phyloP scores from a whole-genome alignment of 1,140 invertebrate genomes.

The Vollenhovia emeryi region DNA sequence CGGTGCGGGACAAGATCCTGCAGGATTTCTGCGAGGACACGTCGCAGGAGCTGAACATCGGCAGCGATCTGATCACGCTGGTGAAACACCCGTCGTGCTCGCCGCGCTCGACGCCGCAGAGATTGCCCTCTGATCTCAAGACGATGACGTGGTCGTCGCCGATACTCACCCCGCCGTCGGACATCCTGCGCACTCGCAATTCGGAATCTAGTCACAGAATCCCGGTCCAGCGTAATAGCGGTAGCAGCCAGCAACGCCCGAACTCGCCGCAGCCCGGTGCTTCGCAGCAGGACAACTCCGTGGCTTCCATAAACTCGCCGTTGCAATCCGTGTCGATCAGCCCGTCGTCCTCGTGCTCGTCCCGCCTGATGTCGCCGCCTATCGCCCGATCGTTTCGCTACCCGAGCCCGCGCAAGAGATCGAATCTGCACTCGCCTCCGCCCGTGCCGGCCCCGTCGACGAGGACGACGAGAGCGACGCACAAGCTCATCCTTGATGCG shows the following conservation, averaged over 20 bases:
- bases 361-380: constrained; percentile 82
- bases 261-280: constrained; percentile 80
- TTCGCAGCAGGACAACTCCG: constrained; percentile 77
- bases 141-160: constrained; percentile 76
- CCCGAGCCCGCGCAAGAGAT: constrained; percentile 77
- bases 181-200: constrained; percentile 82
- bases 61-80: constrained; percentile 82
- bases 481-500: constrained; percentile 84
- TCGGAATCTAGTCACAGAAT: constrained; percentile 81
- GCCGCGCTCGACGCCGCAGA: constrained; percentile 81
- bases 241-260: constrained; percentile 64
- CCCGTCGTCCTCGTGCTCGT: constrained; percentile 79
- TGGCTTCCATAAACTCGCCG: constrained; percentile 80
- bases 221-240: constrained; percentile 31
- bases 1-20: constrained; percentile 83
- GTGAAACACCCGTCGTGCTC: constrained; percentile 84
- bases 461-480: constrained; percentile 78
- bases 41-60: constrained; percentile 83
- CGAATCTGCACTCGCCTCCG: constrained; percentile 79
- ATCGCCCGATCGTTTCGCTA: constrained; percentile 79
- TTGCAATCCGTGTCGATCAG: constrained; percentile 81
- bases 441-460: constrained; percentile 74
- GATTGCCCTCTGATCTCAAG: constrained; percentile 80
- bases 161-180: constrained; percentile 80
- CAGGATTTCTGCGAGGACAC: constrained; percentile 84